phyloP scores from a whole-genome alignment of 2,797 vertebrate species.

The Pterois miles region DNA sequence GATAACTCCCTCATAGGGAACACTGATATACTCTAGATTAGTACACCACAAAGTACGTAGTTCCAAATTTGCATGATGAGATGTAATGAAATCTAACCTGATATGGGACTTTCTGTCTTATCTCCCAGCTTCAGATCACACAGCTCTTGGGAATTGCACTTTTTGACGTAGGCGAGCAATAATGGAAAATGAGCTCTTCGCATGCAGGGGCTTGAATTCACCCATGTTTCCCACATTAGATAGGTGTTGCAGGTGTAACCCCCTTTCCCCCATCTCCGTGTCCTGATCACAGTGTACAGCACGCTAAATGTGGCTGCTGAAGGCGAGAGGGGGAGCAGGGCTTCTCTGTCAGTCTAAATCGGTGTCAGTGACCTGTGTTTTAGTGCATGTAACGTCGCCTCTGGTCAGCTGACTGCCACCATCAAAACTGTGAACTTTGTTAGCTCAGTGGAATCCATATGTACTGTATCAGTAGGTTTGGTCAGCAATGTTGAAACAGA shows the following conservation, averaged over 20 bases:
- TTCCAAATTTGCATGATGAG: conserved; percentile 28
- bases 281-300: conserved; percentile 54
- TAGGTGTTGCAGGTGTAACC: conserved; percentile 18
- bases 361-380: conserved; percentile 67
- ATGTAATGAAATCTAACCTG: conserved; percentile 9
- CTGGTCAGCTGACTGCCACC: conserved; percentile 46
- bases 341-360: conserved; percentile 61
- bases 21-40: conserved; percentile 34
- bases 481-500: conserved; percentile 34
- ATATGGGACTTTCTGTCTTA: conserved; percentile 20
- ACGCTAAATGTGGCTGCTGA: conserved; percentile 61
- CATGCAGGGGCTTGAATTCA: background rate
- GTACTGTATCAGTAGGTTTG: conserved; percentile 57
- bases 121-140: conserved; percentile 6
- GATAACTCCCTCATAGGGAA: conserved; percentile 33
- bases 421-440: conserved; percentile 77
- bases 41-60: conserved; percentile 28
- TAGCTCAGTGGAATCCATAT: conserved; percentile 54
- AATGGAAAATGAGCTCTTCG: background rate
- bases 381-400: conserved; percentile 49
- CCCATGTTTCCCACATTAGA: background rate
- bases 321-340: conserved; percentile 18
- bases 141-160: background rate
- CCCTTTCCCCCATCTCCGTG: conserved; percentile 18
- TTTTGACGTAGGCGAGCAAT: background rate